A percentile compares a stretch with the other conserved stretches of the same genome.
These are phyloP conservation scores for Sphaeramia orbicularis DNA, from an alignment of 2,797 vertebrate species.

Conservation along the genomic window DNA sequence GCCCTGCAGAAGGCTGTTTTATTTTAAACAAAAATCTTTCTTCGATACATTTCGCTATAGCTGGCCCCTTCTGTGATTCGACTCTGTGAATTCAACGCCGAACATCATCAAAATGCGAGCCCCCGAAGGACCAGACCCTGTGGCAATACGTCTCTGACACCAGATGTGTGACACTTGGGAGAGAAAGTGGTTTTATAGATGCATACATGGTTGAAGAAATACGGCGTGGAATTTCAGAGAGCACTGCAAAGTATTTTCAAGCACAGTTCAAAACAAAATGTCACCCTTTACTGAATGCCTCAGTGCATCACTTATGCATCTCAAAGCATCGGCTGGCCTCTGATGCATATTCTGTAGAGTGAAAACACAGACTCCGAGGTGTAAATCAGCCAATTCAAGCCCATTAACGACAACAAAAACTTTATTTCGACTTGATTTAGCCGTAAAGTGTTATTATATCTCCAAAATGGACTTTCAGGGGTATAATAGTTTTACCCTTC, in stretches of 20 bases:
- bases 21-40: no score
- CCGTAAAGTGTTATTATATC: no score
- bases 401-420: no score
- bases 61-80: not conserved
- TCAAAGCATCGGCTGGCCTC: slow-evolving; percentile 4
- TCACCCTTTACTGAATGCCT: slow-evolving; percentile 18
- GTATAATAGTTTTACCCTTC: no score
- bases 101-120: slow-evolving; percentile 22
- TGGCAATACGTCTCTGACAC: slow-evolving; percentile 36
- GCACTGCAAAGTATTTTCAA: slow-evolving; percentile 9
- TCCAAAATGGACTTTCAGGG: no score
- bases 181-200: slow-evolving; percentile 33
- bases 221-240: slow-evolving; percentile 18
- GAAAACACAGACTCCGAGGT: not conserved
- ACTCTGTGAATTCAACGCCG: slow-evolving; percentile 15
- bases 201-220: slow-evolving; percentile 2
- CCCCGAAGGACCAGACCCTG: slow-evolving; percentile 14
- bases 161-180: slow-evolving; percentile 37
- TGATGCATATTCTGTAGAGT: slow-evolving; percentile 3
- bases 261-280: slow-evolving; percentile 31
- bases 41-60: not conserved
- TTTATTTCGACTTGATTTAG: no score
- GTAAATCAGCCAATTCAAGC: not conserved
- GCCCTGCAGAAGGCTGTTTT: not conserved
- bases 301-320: not conserved